Evolutionary conservation across 2,797 vertebrate species (phyloP).

Genomic region (Catharus ustulatus): DNA sequence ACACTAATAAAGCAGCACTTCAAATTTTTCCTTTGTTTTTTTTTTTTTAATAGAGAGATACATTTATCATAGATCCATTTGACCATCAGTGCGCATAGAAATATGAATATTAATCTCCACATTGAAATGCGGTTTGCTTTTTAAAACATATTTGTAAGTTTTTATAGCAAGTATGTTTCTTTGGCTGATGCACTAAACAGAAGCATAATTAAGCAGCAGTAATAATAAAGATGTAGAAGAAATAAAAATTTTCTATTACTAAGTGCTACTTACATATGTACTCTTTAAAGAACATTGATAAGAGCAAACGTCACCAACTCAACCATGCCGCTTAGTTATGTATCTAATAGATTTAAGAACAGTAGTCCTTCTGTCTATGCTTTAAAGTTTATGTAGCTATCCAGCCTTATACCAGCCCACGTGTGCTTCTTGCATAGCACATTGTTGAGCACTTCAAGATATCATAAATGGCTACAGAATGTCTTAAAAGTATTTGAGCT

Average conservation of each 20-base stretch:
- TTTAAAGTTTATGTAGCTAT: background rate
- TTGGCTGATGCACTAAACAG: background rate
- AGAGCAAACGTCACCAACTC: background rate
- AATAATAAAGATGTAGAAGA: background rate
- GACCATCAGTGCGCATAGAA: background rate
- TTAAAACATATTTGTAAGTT: background rate
- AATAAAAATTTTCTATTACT: background rate
- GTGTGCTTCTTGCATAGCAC: background rate
- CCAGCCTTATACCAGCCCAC: background rate
- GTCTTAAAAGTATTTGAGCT: background rate
- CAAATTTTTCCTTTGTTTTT: background rate
- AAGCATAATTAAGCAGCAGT: background rate
- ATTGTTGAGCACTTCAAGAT: background rate
- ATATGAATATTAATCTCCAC: background rate
- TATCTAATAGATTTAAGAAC: background rate
- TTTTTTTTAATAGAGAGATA: background rate
- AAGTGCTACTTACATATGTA: background rate
- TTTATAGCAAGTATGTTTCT: background rate
- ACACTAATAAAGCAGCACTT: background rate
- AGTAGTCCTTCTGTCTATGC: background rate
- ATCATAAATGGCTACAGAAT: background rate
- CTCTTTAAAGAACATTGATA: background rate
- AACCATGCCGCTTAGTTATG: accelerated
- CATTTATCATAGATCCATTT: background rate
- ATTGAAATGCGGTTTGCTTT: background rate